These are phyloP conservation scores for Tubiluchus corallicola DNA, from an alignment of 2,888 invertebrate genomes.

Conservation along the genomic window DNA sequence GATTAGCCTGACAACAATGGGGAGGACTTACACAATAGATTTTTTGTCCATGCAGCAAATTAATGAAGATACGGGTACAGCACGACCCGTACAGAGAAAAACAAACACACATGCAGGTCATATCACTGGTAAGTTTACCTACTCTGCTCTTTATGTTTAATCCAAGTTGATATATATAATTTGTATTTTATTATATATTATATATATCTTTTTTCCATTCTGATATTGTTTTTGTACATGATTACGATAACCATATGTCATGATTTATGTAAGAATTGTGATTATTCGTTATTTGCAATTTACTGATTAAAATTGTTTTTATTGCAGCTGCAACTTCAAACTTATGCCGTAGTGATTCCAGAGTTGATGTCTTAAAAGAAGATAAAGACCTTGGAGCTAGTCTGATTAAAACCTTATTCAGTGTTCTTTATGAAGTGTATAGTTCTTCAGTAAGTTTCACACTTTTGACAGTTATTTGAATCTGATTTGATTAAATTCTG, in stretches of 20 bases:
- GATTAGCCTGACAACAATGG: slow-evolving; percentile 72
- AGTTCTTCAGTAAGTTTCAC: slow-evolving; percentile 56
- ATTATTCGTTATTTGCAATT: no score
- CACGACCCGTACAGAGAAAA: slow-evolving; percentile 58
- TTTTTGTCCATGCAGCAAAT: slow-evolving; percentile 95
- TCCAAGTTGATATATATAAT: no score
- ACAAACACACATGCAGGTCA: slow-evolving; percentile 11
- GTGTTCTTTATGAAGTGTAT: slow-evolving; percentile 91
- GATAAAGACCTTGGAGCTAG: slow-evolving; percentile 48
- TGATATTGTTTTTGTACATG: no score
- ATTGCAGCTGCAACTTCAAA: slow-evolving; percentile 15
- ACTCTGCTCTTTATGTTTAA: no score
- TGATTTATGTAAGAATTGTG: no score
- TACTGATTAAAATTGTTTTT: no score
- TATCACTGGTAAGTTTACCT: no score
- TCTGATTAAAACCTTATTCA: slow-evolving; percentile 60
- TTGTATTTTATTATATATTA: no score
- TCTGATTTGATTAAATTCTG: no score
- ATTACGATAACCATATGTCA: no score
- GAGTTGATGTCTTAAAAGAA: slow-evolving; percentile 47
- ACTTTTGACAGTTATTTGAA: no score
- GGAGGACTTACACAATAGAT: slow-evolving; percentile 86
- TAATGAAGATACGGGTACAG: slow-evolving; percentile 90
- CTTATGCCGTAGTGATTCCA: slow-evolving; percentile 35
- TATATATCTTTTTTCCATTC: no score